phyloP scores from a whole-genome alignment of 1,140 invertebrate genomes.

The Zaprionus camerounensis region DNA sequence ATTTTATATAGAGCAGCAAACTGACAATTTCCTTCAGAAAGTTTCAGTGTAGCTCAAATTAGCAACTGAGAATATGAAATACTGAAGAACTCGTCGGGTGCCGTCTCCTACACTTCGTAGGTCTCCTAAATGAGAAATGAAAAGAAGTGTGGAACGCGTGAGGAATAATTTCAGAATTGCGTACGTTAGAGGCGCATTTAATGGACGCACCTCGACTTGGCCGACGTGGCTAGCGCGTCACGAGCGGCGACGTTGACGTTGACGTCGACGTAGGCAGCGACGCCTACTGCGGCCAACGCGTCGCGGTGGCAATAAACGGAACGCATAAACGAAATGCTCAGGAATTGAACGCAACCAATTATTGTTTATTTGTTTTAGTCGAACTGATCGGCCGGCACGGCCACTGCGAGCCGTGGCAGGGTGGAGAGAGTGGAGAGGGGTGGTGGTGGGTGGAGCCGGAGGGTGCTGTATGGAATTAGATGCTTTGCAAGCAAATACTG shows the following conservation, averaged over 20 bases:
- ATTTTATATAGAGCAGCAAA: too few relatives aligned
- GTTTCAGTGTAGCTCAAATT: neutral
- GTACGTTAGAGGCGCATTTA: slow-evolving; percentile 54
- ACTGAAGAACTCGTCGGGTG: neutral
- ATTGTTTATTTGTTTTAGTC: slow-evolving; percentile 69
- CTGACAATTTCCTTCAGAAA: too few relatives aligned
- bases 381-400: slow-evolving; percentile 17
- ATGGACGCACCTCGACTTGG: slow-evolving; percentile 43
- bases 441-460: too few relatives aligned
- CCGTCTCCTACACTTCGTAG: neutral
- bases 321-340: slow-evolving; percentile 47
- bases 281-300: neutral
- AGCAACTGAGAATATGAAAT: neutral
- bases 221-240: slow-evolving; percentile 13
- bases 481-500: slow-evolving; percentile 42
- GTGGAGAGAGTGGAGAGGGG: neutral
- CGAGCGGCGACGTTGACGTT: slow-evolving; percentile 13
- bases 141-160: slow-evolving; percentile 35
- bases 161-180: slow-evolving; percentile 60
- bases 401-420: neutral
- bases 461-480: slow-evolving; percentile 21
- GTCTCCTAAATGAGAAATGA: neutral
- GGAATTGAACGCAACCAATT: slow-evolving; percentile 64
- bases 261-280: slow-evolving; percentile 9
- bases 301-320: slow-evolving; percentile 46